Evolutionary conservation across 2,797 vertebrate species (phyloP).

Genomic region (Urophycis tenuis): DNA sequence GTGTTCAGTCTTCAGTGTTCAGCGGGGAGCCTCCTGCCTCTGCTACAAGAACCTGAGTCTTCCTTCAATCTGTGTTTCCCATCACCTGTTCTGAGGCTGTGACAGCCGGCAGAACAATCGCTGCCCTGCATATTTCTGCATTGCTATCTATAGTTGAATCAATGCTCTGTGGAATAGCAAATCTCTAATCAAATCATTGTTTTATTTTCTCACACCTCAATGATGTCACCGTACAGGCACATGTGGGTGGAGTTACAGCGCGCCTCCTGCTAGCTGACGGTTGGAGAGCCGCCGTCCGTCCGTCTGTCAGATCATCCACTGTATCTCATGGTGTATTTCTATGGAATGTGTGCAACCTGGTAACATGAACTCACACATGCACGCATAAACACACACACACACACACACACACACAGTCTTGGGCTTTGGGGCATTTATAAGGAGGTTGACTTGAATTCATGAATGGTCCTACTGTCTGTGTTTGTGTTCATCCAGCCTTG

Average conservation of each 20-base stretch:
- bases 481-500: neutral
- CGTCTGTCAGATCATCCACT: neutral
- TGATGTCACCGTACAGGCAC: neutral
- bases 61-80: neutral
- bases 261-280: too few species aligned
- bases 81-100: neutral
- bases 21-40: neutral
- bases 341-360: neutral
- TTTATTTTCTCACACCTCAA: neutral
- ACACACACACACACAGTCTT: neutral
- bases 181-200: neutral
- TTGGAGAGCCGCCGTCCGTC: neutral
- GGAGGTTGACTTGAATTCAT: neutral
- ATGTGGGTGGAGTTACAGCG: neutral
- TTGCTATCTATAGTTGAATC: neutral
- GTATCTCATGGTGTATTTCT: neutral
- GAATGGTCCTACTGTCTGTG: neutral
- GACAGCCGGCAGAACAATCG: neutral
- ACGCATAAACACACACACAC: neutral
- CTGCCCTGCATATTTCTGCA: neutral
- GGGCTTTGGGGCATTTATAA: neutral
- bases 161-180: neutral
- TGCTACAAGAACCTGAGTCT: neutral
- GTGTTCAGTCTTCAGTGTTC: too few species aligned
- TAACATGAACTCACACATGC: neutral